Evolutionary conservation across 2,888 invertebrate genomes (phyloP).

Genomic region (Clepsis dumicolana): DNA sequence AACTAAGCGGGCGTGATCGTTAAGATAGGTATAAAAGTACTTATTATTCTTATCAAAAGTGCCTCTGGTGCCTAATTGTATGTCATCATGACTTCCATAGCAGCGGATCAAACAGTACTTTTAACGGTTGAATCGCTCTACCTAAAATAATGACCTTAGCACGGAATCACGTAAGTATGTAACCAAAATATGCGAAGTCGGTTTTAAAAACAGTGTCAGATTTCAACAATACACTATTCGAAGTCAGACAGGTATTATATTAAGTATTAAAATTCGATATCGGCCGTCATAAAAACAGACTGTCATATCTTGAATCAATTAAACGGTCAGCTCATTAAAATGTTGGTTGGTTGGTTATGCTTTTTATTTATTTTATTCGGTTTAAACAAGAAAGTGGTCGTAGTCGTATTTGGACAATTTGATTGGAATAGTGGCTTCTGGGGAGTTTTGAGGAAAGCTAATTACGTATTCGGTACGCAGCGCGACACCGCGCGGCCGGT

Average conservation of each 20-base stretch:
- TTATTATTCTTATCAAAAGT: no score
- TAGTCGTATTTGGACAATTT: slow-evolving; percentile 70
- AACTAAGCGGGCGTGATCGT: no score
- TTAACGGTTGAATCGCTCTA: background rate
- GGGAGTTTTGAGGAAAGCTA: slow-evolving; percentile 65
- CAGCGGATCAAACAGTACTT: no score
- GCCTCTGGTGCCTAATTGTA: no score
- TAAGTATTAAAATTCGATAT: slow-evolving; percentile 3
- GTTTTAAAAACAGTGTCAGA: slow-evolving; percentile 18
- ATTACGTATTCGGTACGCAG: slow-evolving; percentile 69
- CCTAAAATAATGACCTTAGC: background rate
- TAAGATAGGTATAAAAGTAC: no score
- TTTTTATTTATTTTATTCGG: slow-evolving; percentile 43
- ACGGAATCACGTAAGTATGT: background rate
- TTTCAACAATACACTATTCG: slow-evolving; percentile 27
- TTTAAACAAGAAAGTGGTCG: slow-evolving; percentile 42
- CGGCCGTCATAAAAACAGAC: slow-evolving; percentile 25
- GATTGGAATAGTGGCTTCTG: slow-evolving; percentile 66
- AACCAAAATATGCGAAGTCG: background rate
- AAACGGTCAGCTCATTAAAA: slow-evolving; percentile 31
- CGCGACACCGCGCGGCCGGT: slow-evolving; percentile 52
- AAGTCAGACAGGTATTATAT: slow-evolving; percentile 12
- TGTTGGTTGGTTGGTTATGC: slow-evolving; percentile 15
- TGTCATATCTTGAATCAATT: slow-evolving; percentile 32
- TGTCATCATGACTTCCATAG: no score